Conservation (phyloP, 2,113 vertebrate species). For the Physeter macrocephalus region DNA sequence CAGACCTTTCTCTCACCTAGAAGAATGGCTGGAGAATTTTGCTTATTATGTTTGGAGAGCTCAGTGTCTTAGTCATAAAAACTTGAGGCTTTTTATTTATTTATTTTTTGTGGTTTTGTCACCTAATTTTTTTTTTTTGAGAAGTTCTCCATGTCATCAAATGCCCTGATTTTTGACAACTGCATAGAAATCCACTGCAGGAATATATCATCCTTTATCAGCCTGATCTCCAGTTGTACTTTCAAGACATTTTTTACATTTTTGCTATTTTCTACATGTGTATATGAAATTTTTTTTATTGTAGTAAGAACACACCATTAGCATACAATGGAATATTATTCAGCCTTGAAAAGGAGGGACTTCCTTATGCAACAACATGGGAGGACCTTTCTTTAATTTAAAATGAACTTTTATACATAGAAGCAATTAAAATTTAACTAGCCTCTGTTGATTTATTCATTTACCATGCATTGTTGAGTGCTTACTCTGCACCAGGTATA, state of each 20-base stretch:
- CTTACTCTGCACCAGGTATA: not conserved
- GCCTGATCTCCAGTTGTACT: not conserved
- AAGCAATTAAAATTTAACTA: not conserved
- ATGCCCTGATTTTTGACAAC: not conserved
- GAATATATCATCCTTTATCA: not conserved
- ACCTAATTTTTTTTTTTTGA: not conserved
- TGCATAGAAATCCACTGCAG: not conserved
- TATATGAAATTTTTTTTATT: not conserved
- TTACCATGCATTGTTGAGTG: not conserved
- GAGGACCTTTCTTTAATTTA: not conserved
- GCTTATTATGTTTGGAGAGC: not conserved
- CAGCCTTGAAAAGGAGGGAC: not conserved
- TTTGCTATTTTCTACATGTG: not conserved
- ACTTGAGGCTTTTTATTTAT: not conserved
- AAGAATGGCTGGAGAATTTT: not conserved
- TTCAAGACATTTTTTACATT: not conserved
- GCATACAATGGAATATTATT: not conserved
- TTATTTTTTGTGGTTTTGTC: not conserved
- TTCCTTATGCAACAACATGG: not conserved
- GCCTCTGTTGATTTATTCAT: not conserved
- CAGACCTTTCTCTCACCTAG: not conserved
- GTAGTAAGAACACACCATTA: not conserved
- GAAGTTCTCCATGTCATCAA: not conserved
- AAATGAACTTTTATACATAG: not conserved
- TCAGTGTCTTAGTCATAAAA: not conserved